Evolutionary conservation across 2,113 vertebrate species (phyloP).

Genomic region (Brachyhypopomus occidentalis): DNA sequence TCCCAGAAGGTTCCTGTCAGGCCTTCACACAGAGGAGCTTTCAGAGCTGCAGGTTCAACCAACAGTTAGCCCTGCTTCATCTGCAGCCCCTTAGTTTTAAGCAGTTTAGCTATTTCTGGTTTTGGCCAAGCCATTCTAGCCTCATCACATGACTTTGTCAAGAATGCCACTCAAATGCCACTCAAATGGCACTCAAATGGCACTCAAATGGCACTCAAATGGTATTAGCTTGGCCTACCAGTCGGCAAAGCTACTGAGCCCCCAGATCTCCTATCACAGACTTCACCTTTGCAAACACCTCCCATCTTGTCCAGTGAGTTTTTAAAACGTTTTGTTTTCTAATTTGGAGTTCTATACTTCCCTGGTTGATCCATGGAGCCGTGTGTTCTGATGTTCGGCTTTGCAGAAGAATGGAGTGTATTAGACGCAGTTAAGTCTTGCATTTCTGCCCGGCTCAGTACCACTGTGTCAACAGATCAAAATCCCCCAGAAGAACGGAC

Average conservation of each 20-base stretch:
- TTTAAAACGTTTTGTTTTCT: background rate
- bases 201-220: background rate
- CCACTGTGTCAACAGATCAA: too few species aligned
- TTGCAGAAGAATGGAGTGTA: too few species aligned
- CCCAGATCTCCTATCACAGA: background rate
- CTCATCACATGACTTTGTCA: background rate
- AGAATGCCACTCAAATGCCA: too few species aligned
- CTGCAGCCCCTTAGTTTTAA: slow-evolving; percentile 18
- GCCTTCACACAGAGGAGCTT: slow-evolving; percentile 13
- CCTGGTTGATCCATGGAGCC: background rate
- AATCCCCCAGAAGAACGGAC: too few species aligned
- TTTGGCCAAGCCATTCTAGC: background rate
- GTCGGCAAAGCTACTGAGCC: background rate
- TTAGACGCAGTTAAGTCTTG: too few species aligned
- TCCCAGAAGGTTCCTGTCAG: background rate
- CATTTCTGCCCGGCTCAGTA: too few species aligned
- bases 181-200: background rate
- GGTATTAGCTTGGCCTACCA: too few species aligned
- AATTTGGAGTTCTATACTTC: background rate
- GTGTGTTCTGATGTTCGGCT: too few species aligned
- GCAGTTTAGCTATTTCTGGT: background rate
- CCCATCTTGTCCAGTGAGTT: background rate
- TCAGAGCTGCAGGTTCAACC: slow-evolving; percentile 12
- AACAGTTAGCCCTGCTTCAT: background rate
- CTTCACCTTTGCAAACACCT: background rate